phyloP scores from a whole-genome alignment of 2,888 invertebrate genomes.

The Sarcophaga carnaria region DNA sequence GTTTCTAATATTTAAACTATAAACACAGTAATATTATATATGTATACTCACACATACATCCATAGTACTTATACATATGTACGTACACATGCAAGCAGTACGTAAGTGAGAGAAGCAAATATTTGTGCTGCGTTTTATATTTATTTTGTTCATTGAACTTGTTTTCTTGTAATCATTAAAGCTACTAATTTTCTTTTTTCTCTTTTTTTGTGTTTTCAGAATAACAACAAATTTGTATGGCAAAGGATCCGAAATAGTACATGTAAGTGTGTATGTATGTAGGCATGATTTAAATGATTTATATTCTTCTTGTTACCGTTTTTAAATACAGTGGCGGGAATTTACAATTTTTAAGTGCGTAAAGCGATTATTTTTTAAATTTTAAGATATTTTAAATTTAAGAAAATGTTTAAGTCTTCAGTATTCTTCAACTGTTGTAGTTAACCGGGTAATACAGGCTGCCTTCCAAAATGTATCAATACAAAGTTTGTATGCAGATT shows the following conservation, averaged over 20 bases:
- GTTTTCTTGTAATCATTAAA: constrained; percentile 10
- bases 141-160: constrained; percentile 67
- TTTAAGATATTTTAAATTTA: too few relatives aligned
- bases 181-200: too few relatives aligned
- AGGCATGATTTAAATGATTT: constrained; percentile 8
- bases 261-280: constrained; percentile 57
- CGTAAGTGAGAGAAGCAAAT: background rate
- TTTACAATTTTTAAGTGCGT: background rate
- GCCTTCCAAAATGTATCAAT: too few relatives aligned
- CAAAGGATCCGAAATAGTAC: constrained; percentile 29
- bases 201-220: background rate
- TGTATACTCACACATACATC: background rate
- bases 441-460: too few relatives aligned
- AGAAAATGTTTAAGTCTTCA: too few relatives aligned
- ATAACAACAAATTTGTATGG: background rate
- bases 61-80: background rate
- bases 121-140: constrained; percentile 22
- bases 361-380: too few relatives aligned
- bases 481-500: too few relatives aligned
- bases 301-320: background rate
- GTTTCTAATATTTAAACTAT: constrained; percentile 59
- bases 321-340: background rate
- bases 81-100: background rate
- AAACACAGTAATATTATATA: constrained; percentile 20
- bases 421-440: too few relatives aligned